These are phyloP conservation scores for Nothobranchius furzeri DNA, from an alignment of 2,113 vertebrate species.

Conservation along the genomic window DNA sequence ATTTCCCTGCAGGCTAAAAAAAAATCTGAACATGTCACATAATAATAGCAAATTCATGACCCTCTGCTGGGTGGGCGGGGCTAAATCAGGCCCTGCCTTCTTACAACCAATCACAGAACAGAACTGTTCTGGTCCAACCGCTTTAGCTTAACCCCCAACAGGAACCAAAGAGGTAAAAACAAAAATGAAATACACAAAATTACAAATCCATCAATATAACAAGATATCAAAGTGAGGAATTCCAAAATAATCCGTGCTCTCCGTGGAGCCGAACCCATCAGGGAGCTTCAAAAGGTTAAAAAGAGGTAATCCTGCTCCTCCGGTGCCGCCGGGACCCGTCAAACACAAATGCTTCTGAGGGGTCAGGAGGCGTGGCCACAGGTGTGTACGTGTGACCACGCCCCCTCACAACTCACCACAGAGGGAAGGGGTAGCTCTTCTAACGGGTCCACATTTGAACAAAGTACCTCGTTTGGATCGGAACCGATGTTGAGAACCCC, in stretches of 20 bases:
- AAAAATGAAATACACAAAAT: conserved; percentile 79
- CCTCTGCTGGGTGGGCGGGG: conserved; percentile 68
- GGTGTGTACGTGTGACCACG: not conserved
- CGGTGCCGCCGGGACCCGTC: conserved; percentile 52
- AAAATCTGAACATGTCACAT: conserved; percentile 79
- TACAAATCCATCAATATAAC: conserved; percentile 77
- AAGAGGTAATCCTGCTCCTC: conserved; percentile 75
- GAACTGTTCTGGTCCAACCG: conserved; percentile 35
- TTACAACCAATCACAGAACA: conserved; percentile 62
- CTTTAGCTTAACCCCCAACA: conserved; percentile 64
- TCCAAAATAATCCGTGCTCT: conserved; percentile 78
- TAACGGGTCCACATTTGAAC: conserved; percentile 64
- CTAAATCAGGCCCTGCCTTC: conserved; percentile 67
- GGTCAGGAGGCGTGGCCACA: conserved; percentile 40
- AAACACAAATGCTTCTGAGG: conserved; percentile 4
- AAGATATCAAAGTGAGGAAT: conserved; percentile 81
- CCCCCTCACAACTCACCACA: conserved; percentile 9
- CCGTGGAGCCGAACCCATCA: conserved; percentile 68
- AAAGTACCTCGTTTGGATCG: conserved; percentile 84
- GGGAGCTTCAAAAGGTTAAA: conserved; percentile 70
- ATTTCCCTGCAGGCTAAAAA: conserved; percentile 96
- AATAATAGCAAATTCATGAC: conserved; percentile 75
- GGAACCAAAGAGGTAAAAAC: conserved; percentile 30
- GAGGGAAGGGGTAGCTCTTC: conserved; percentile 53
- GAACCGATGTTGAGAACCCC: conserved; percentile 61